Conservation (phyloP, 2,888 invertebrate species). For the Habrosyne pyritoides region DNA sequence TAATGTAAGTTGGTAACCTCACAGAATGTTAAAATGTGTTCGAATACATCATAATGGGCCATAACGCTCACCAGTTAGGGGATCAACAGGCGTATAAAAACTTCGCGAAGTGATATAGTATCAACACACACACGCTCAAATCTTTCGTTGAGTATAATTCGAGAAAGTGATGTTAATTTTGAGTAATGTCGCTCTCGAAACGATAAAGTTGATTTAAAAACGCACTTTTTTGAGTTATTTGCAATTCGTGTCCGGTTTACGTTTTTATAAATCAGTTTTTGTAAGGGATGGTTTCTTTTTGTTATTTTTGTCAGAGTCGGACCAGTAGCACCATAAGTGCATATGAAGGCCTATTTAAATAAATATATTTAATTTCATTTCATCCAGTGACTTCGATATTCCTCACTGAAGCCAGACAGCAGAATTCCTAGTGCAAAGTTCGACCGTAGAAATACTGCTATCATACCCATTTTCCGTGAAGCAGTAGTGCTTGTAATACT, state of each 20-base stretch:
- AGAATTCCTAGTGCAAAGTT: too few relatives aligned
- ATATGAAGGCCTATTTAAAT: too few relatives aligned
- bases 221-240: background rate
- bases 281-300: too few relatives aligned
- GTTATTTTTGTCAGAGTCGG: too few relatives aligned
- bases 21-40: slow-evolving; percentile 45
- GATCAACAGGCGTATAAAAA: slow-evolving; percentile 77
- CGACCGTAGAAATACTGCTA: too few relatives aligned
- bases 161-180: background rate
- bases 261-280: background rate
- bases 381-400: too few relatives aligned
- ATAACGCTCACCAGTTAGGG: slow-evolving; percentile 50
- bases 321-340: too few relatives aligned
- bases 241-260: background rate
- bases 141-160: slow-evolving; percentile 23
- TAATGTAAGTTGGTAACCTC: slow-evolving; percentile 37
- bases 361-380: too few relatives aligned
- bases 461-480: too few relatives aligned
- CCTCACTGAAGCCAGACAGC: too few relatives aligned
- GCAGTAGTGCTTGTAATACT: too few relatives aligned
- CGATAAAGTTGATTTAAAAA: background rate
- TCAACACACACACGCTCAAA: slow-evolving; percentile 33
- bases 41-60: slow-evolving; percentile 54
- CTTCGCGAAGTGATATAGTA: slow-evolving; percentile 38
- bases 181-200: background rate